Base-by-base conservation (phyloP, 1,140 invertebrate species). In the Palaemon carinicauda region DNA sequence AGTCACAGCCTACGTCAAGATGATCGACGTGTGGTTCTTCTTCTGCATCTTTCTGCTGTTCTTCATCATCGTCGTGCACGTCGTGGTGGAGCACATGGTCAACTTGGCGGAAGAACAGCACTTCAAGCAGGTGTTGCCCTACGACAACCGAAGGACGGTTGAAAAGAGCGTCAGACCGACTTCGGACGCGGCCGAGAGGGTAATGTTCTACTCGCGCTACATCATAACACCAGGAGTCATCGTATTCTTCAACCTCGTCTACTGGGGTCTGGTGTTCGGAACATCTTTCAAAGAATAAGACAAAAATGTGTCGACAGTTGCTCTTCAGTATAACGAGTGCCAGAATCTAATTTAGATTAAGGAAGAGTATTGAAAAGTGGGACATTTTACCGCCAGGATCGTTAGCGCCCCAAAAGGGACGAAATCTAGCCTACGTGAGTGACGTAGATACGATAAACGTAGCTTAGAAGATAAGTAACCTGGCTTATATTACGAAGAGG, bases 21-120 rank as follows among this genome's bases (percentile, higher is more conserved):
- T 88, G 51, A 86, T 88, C 27, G 88, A 88, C 56, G 84, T 88
- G 53, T 88, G 88, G 88, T 88, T 88, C 82, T 88, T 88, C 82
- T 88, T 88, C 53, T 83, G 82, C n/a, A 88, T 88, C 69, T 88
- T 84, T 31, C 75, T 88, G n/a, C 87, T 88, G 17, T 88, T 88
- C 73, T 83, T 88, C 73, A 84, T 88, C 87, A 88, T 88, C 65
- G 83, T 88, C 3, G 50, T 84, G 17, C 87, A 88, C 50, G 82
- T 82, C 29, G 53, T 83, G 4, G 83, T 88, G 17, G 87, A 88
- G 21, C 83, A 86, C 56, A 14, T 79, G 83, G 83, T 86, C 1
- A 86, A 86, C 41, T 10, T 86, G 10, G 56, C 75, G 14, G 83
- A 86, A 54, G 56, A 86, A 14, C 14, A 79, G 17, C 69, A 29